Conservation (phyloP, 2,888 invertebrate species). For the Nesidiocoris tenuis region DNA sequence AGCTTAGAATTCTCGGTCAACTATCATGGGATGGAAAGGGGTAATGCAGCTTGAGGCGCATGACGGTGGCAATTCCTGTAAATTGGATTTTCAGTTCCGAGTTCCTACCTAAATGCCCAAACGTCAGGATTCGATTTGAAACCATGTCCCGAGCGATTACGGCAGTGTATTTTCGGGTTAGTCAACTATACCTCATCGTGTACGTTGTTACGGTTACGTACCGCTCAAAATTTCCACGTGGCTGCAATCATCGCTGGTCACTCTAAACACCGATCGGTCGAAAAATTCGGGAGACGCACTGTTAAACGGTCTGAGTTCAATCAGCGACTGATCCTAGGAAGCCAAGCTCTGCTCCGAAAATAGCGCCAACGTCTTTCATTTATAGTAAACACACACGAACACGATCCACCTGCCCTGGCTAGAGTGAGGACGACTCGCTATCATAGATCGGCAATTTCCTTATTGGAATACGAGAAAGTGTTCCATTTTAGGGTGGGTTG, state of each 20-base stretch:
- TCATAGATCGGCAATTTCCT: background rate
- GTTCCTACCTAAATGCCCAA: no score
- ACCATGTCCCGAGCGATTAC: no score
- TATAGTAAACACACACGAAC: conserved; percentile 39
- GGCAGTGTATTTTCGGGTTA: no score
- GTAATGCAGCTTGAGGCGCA: no score
- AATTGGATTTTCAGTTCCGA: no score
- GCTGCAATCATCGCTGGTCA: conserved; percentile 2
- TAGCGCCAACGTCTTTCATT: conserved; percentile 35
- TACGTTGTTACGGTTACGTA: no score
- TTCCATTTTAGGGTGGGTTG: no score
- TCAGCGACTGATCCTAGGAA: conserved; percentile 36
- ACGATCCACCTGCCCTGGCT: conserved; percentile 28
- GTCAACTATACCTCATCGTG: no score
- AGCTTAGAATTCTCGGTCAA: no score
- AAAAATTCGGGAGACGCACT: conserved; percentile 1
- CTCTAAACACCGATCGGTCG: background rate
- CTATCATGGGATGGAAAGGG: no score
- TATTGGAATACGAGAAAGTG: background rate
- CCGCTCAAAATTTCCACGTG: conserved; percentile 24
- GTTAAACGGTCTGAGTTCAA: conserved; percentile 32
- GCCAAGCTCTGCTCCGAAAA: conserved; percentile 38
- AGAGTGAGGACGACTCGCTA: conserved; percentile 17
- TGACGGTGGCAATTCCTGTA: no score
- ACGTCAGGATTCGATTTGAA: no score